Evolutionary conservation across 2,888 invertebrate genomes (phyloP).

Genomic region (Oconnorella tubifera): DNA sequence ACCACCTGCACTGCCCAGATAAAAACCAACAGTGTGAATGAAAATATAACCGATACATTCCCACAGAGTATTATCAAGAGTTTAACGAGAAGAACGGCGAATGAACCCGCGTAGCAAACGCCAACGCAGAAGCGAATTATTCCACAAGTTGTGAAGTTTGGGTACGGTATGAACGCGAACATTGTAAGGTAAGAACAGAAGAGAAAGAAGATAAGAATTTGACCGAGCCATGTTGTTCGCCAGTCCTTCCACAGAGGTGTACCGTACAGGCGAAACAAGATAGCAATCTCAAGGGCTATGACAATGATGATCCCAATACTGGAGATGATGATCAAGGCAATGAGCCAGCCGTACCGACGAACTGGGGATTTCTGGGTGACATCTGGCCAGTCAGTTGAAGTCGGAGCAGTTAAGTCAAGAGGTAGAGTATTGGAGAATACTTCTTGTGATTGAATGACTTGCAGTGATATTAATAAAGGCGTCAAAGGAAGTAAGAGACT

Average conservation of each 20-base stretch:
- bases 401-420: too few relatives aligned
- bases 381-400: too few relatives aligned
- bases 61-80: slow-evolving; percentile 89
- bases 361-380: slow-evolving; percentile 7
- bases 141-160: slow-evolving; percentile 56
- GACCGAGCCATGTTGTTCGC: slow-evolving; percentile 55
- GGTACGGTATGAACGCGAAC: slow-evolving; percentile 55
- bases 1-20: slow-evolving; percentile 72
- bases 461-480: too few relatives aligned
- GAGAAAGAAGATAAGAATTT: slow-evolving; percentile 57
- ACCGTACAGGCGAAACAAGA: slow-evolving; percentile 71
- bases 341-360: slow-evolving; percentile 66
- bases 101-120: slow-evolving; percentile 69
- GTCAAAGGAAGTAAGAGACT: too few relatives aligned
- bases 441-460: too few relatives aligned
- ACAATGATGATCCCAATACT: slow-evolving; percentile 79
- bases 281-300: slow-evolving; percentile 78
- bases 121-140: slow-evolving; percentile 57
- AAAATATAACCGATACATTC: slow-evolving; percentile 80
- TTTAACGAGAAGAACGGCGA: slow-evolving; percentile 86
- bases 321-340: slow-evolving; percentile 79
- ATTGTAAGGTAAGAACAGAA: slow-evolving; percentile 55
- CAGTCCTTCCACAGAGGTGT: slow-evolving; percentile 62
- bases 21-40: too few relatives aligned
- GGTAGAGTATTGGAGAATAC: too few relatives aligned